These are phyloP conservation scores for Chinchilla lanigera DNA, from an alignment of 2,113 vertebrate genomes.

Conservation along the genomic window DNA sequence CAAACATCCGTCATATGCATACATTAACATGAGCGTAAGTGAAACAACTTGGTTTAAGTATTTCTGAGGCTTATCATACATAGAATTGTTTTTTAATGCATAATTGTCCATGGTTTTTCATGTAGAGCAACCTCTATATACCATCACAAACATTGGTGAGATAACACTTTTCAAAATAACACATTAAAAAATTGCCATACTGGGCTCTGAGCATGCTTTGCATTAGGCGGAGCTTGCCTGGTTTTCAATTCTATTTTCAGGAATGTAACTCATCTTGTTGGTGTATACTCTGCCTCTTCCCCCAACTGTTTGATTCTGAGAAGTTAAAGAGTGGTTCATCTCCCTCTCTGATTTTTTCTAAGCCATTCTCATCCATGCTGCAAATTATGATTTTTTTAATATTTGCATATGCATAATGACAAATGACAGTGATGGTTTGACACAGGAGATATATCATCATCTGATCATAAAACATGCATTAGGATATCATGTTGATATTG, in stretches of 20 bases:
- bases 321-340: background rate
- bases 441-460: background rate
- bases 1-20: background rate
- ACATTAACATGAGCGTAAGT: background rate
- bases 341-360: constrained; percentile 3
- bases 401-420: background rate
- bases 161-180: background rate
- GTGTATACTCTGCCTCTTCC: background rate
- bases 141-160: background rate
- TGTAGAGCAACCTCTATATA: background rate
- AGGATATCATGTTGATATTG: background rate
- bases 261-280: background rate
- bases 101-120: background rate
- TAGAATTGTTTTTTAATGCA: background rate
- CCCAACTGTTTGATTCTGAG: background rate
- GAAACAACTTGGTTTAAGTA: background rate
- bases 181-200: background rate
- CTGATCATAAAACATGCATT: background rate
- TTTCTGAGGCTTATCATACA: background rate
- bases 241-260: background rate
- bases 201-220: background rate
- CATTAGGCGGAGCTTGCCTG: background rate
- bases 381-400: background rate
- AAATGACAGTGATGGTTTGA: background rate
- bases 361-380: background rate